Evolutionary conservation across 2,113 vertebrate genomes (phyloP).

Genomic region (Bubo bubo): DNA sequence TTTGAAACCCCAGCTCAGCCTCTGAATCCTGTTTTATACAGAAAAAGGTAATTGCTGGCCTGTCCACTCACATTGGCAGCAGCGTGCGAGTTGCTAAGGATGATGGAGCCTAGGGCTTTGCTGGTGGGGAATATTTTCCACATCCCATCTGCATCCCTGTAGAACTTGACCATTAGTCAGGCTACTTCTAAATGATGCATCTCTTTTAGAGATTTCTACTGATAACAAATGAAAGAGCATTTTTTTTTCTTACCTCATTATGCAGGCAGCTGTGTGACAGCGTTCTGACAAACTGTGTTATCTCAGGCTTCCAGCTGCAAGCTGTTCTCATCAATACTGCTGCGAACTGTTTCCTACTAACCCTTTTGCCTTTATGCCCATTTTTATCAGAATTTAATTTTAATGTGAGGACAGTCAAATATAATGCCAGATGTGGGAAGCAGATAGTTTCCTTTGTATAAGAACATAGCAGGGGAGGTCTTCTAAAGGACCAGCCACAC

Average conservation of each 20-base stretch:
- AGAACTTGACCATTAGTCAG: slow-evolving; percentile 71
- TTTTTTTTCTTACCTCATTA: slow-evolving; percentile 73
- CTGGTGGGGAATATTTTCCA: slow-evolving; percentile 3
- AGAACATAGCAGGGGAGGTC: slow-evolving; percentile 45
- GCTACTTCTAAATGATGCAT: slow-evolving; percentile 69
- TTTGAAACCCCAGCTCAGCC: not conserved
- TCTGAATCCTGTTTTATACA: not conserved
- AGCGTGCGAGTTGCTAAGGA: not conserved
- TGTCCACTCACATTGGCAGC: not conserved
- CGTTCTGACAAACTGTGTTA: slow-evolving; percentile 80
- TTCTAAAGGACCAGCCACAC: slow-evolving; percentile 28
- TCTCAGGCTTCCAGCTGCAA: slow-evolving; percentile 82
- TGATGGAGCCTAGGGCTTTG: slow-evolving; percentile 23
- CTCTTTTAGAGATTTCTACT: slow-evolving; percentile 58
- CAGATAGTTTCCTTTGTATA: slow-evolving; percentile 41
- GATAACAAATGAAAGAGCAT: slow-evolving; percentile 74
- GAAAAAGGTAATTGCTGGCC: not conserved
- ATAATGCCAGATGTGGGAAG: slow-evolving; percentile 55
- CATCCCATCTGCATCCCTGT: slow-evolving; percentile 41
- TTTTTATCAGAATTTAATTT: slow-evolving; percentile 41
- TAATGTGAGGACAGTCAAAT: slow-evolving; percentile 48
- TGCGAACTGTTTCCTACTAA: slow-evolving; percentile 73
- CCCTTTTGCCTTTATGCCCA: slow-evolving; percentile 40
- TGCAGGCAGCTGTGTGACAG: slow-evolving; percentile 80
- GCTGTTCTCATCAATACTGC: slow-evolving; percentile 74